Conservation (phyloP, 2,113 vertebrate species). For the Orientallactaga bullata region DNA sequence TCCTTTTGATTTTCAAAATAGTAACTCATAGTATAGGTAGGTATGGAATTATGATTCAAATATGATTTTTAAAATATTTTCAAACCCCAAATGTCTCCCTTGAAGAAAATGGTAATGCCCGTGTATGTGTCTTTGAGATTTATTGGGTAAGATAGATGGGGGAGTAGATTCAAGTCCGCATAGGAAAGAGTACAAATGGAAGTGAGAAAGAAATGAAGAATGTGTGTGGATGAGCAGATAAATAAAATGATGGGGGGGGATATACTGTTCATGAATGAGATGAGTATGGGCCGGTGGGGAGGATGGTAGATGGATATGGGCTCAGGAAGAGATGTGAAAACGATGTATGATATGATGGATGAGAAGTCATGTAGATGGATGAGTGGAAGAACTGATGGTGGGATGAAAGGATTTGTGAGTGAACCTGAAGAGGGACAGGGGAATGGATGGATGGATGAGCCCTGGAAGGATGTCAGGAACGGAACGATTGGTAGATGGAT, state of each 20-base stretch:
- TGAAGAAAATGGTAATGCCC: background rate
- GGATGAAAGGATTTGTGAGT: no score
- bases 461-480: background rate
- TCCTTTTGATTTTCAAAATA: background rate
- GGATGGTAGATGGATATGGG: background rate
- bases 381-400: background rate
- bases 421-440: background rate
- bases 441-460: background rate
- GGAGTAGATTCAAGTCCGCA: background rate
- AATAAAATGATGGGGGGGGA: background rate
- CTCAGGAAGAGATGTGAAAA: background rate
- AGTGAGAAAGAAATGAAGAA: background rate
- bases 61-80: slow-evolving; percentile 34
- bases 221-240: background rate
- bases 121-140: background rate
- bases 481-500: background rate
- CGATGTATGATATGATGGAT: background rate
- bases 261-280: background rate
- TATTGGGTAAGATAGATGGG: background rate
- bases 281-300: no score
- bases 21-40: background rate
- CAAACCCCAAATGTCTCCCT: slow-evolving; percentile 1
- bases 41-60: background rate
- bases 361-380: background rate
- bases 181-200: background rate